phyloP scores from a whole-genome alignment of 2,797 vertebrate species.

The Silurus aristotelis region DNA sequence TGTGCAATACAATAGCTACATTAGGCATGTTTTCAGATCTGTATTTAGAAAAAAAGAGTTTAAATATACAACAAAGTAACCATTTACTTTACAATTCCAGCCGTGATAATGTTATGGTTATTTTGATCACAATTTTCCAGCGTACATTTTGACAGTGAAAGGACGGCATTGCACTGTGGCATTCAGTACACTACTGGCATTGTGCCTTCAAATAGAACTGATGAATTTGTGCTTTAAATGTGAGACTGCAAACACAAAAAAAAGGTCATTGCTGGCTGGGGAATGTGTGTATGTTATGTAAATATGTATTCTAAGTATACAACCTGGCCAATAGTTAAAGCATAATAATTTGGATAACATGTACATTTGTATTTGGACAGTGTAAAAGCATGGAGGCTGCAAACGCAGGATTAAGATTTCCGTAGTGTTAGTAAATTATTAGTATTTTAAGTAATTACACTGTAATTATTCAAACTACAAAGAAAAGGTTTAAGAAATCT shows the following conservation, averaged over 20 bases:
- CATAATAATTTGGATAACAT: background rate
- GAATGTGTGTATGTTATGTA: background rate
- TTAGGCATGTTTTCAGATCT: background rate
- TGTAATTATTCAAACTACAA: background rate
- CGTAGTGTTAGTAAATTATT: background rate
- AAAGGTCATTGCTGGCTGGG: background rate
- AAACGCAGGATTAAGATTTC: background rate
- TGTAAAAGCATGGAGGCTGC: background rate
- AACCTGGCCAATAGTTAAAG: background rate
- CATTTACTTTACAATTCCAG: background rate
- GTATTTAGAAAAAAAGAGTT: background rate
- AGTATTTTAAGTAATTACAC: background rate
- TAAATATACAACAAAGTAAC: background rate
- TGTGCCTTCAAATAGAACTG: background rate
- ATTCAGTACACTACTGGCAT: background rate
- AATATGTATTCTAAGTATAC: background rate
- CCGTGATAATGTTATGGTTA: background rate
- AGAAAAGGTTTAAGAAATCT: background rate
- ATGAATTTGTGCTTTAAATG: background rate
- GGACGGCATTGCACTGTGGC: background rate
- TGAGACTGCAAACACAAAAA: background rate
- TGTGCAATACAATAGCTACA: background rate
- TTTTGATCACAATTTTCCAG: background rate
- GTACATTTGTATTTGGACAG: background rate
- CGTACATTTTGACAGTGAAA: background rate